phyloP scores from a whole-genome alignment of 1,140 invertebrate genomes.

The Leptinotarsa undecemlineata region DNA sequence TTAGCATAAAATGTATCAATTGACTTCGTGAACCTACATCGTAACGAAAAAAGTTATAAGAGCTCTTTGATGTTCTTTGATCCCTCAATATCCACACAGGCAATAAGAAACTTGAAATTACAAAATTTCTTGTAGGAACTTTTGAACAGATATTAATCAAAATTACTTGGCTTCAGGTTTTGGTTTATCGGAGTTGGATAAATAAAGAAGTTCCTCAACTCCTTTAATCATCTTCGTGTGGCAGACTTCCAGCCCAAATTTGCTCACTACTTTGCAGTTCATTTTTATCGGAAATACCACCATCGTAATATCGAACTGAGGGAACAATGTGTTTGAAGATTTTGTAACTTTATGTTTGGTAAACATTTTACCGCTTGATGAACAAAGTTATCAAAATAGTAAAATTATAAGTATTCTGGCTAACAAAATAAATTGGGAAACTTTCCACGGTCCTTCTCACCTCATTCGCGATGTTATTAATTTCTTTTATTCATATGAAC shows the following conservation, averaged over 20 bases:
- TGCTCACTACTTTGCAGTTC: neutral
- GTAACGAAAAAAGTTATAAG: constrained; percentile 20
- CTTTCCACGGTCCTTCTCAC: too few relatives aligned
- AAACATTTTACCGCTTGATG: neutral
- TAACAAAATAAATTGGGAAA: too few relatives aligned
- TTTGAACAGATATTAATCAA: constrained; percentile 1
- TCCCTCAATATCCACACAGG: neutral
- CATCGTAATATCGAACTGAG: neutral
- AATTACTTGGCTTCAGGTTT: neutral
- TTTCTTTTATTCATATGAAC: too few relatives aligned
- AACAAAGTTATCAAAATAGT: too few relatives aligned
- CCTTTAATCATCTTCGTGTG: constrained; percentile 13
- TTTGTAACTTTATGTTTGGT: neutral
- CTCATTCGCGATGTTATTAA: too few relatives aligned
- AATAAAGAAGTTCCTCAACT: constrained; percentile 10
- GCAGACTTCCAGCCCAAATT: neutral
- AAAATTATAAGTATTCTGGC: too few relatives aligned
- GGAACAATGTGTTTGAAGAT: neutral
- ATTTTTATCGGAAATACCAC: neutral
- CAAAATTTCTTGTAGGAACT: constrained; percentile 2
- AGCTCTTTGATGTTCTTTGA: constrained; percentile 16
- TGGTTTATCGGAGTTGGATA: constrained; percentile 11
- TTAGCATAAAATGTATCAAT: constrained; percentile 6
- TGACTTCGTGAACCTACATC: neutral
- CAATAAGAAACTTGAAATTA: constrained; percentile 13